phyloP scores from a whole-genome alignment of 2,888 invertebrate species.

The Dryobotodes eremita region DNA sequence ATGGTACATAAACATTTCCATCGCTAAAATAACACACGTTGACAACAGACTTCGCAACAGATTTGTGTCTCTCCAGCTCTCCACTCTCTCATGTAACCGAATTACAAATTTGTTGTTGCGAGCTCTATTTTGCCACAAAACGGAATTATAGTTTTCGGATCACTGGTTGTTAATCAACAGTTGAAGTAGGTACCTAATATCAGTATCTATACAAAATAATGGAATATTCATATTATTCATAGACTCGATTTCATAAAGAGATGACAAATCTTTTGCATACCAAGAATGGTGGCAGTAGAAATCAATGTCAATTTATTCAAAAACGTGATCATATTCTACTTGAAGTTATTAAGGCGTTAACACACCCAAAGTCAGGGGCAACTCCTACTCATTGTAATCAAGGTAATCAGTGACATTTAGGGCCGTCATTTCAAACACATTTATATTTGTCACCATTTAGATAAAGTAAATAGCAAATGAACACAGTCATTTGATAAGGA shows the following conservation, averaged over 20 bases:
- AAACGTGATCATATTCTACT: constrained; percentile 11
- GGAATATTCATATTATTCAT: not conserved
- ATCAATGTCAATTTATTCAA: constrained; percentile 28
- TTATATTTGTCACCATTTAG: constrained; percentile 66
- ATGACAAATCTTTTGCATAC: not conserved
- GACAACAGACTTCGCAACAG: constrained; percentile 12
- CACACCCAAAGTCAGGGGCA: constrained; percentile 48
- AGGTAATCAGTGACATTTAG: constrained; percentile 60
- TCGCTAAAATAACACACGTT: constrained; percentile 10
- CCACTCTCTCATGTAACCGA: constrained; percentile 1
- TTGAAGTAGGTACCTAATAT: not conserved
- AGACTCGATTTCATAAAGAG: not conserved
- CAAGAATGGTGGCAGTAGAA: not conserved
- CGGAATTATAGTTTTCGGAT: constrained; percentile 22
- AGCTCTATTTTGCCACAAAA: constrained; percentile 29
- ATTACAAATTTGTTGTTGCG: constrained; percentile 46
- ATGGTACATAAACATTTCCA: not conserved
- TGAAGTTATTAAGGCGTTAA: constrained; percentile 13
- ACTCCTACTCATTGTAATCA: constrained; percentile 44
- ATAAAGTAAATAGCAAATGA: constrained; percentile 69
- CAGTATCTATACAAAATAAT: not conserved
- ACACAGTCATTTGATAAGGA: constrained; percentile 72
- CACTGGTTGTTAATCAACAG: constrained; percentile 17
- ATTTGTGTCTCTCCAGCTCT: not conserved
- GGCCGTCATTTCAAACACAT: constrained; percentile 54